Percentiles rank a stretch among this genome's conserved stretches.
Conservation (phyloP, 2,113 vertebrate species). For the Naja naja region DNA sequence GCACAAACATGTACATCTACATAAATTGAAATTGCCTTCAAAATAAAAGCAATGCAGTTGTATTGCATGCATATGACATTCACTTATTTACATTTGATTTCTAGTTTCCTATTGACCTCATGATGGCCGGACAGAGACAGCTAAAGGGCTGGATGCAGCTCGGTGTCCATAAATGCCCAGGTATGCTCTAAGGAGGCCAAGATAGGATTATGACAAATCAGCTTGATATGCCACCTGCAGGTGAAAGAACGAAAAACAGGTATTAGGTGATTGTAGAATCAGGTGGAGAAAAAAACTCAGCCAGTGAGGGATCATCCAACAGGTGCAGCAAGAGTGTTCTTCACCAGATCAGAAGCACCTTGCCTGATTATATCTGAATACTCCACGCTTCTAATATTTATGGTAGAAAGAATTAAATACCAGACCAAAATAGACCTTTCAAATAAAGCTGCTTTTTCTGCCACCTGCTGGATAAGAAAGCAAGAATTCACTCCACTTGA, state of each 20-base stretch:
- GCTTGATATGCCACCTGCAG: background rate
- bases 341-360: background rate
- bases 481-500: background rate
- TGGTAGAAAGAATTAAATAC: background rate
- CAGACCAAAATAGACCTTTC: background rate
- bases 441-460: background rate
- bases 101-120: too few species aligned
- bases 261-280: background rate
- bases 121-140: too few species aligned
- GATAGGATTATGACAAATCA: background rate
- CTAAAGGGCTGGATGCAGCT: too few species aligned
- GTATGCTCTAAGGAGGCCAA: background rate
- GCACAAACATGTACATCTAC: too few species aligned
- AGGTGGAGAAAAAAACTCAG: background rate
- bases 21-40: too few species aligned
- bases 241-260: background rate
- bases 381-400: background rate
- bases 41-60: too few species aligned
- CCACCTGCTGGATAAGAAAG: background rate
- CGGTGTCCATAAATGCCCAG: background rate
- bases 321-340: background rate
- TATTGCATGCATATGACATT: too few species aligned
- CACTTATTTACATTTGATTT: too few species aligned
- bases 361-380: background rate
- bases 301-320: background rate